Base-by-base conservation (phyloP, 2,888 invertebrate genomes). In the Branchipolynoe longqiensis region DNA sequence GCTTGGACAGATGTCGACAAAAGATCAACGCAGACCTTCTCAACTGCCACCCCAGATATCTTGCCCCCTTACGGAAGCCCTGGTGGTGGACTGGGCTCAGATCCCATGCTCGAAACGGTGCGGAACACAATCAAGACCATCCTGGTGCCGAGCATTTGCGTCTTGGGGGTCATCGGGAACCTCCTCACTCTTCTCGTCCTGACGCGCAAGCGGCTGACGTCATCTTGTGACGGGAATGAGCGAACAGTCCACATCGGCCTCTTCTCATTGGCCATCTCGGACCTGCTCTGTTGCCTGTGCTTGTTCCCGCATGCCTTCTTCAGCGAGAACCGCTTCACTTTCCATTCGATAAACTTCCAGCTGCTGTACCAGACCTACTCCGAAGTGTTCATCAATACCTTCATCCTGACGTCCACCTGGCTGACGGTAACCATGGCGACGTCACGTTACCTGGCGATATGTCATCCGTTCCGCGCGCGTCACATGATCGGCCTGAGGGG, bases 201-300 rank as follows among this genome's bases (percentile, higher is more conserved):
- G 87, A 96, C 96, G 62, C 95, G 96, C 87, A 87, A 92, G 36
- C 91, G 92, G 86, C 87, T 93, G 48, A 90, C 90, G 82, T 90
- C 90, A 83, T 91, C 92, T 12, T 90, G 92, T 88, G 95, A 96
- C 87, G 96, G 96, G 90, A 96, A 97, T 95, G 95, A 96, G 90
- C 96, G 96, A 56, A 96, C 96, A 0, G 97, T 97, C 56, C 97
- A 97, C 93, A 95, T 96, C 92, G 97, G 94, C 96, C 90, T 94
- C 38, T 92, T 95, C 95, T 96, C 96, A 85, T 95, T 97, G 91
- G 96, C 97, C n/a, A 95, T 96, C 1, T 96, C 96, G n/a, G 96
- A 97, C 58, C 94, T 97, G 78, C 94, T 96, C 91, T 91, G 91
- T 85, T 92, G 92, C 87, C 81, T 91, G n/a, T 90, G 91, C 86